Base-by-base conservation (phyloP, 2,113 vertebrate genomes). In the Hemibagrus wyckioides region DNA sequence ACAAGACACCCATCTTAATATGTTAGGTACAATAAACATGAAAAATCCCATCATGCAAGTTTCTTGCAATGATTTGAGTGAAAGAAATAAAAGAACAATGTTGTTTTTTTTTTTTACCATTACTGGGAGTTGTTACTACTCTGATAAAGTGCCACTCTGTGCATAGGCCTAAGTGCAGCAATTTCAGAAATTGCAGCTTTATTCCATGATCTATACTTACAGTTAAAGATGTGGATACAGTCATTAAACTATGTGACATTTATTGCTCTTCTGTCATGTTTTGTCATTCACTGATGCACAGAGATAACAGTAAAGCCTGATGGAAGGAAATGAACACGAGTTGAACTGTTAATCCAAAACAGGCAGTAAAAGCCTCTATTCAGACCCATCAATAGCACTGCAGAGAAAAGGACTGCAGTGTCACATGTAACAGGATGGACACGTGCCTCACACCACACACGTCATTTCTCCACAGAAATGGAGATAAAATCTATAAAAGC, bases 391-490 rank as follows among this genome's bases (percentile, higher is more conserved):
- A 61, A 75, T 75, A 82, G 86, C 85, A 6, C 61, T 11, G 44
- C 44, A 36, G n/a, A 61, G 57, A 14, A 52, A 50, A 50, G 36
- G 21, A 39, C 39, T 8, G 33, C 50, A 80, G 87, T 6, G 33
- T 19, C 59, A 33, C 83, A 82, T 61, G 83, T 79, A 41, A 48
- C 50, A 28, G 21, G 81, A 91, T 65, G 80, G 88, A 89, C 89
- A 90, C 88, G 86, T 77, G 85, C 83, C 77, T 88, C 76, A 88
- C 88, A 83, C 88, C 89, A 90, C 90, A 87, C 50, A 36, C 82
- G 90, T 90, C 89, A 87, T 91, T 93, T 92, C 88, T 82, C 54
- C 2, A 9, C 75, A 77, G 84, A 48, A 48, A 48, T 48, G 4
- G 44, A 48, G 86, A 86, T 81, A 88, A 82, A 76, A 84, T 91